phyloP scores from a whole-genome alignment of 2,113 vertebrate species.

The Planiliza haematocheilus region DNA sequence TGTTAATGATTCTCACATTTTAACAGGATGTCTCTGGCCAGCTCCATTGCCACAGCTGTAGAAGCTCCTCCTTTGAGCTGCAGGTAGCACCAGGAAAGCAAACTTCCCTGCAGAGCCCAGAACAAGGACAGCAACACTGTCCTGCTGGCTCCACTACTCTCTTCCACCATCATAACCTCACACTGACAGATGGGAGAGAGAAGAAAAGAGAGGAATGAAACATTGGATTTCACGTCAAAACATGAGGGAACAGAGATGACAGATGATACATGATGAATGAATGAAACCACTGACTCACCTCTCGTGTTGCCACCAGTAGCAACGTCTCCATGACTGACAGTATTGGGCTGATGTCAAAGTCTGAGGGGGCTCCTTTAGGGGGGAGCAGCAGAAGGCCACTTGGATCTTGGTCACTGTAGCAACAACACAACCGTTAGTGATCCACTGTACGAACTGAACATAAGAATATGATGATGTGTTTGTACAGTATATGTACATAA shows the following conservation, averaged over 20 bases:
- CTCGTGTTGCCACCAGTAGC: constrained; percentile 89
- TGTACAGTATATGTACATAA: background rate
- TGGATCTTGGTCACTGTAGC: constrained; percentile 91
- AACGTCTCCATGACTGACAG: constrained; percentile 92
- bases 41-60: constrained; percentile 72
- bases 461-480: background rate
- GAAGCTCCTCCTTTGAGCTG: constrained; percentile 88
- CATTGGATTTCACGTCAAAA: background rate
- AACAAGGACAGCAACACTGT: constrained; percentile 91
- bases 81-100: constrained; percentile 96
- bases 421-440: constrained; percentile 2
- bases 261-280: too few relatives aligned
- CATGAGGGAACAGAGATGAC: too few relatives aligned
- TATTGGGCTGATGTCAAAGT: constrained; percentile 88
- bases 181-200: constrained; percentile 81
- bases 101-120: constrained; percentile 96
- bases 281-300: constrained; percentile 81
- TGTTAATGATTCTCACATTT: constrained; percentile 86
- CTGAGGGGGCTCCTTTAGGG: constrained; percentile 86
- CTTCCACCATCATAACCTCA: constrained; percentile 89
- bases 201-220: background rate
- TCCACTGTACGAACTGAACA: background rate
- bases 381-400: constrained; percentile 92
- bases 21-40: constrained; percentile 88
- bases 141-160: constrained; percentile 83